Conservation (phyloP, 2,888 invertebrate genomes). For the Pantelozetes paolii region DNA sequence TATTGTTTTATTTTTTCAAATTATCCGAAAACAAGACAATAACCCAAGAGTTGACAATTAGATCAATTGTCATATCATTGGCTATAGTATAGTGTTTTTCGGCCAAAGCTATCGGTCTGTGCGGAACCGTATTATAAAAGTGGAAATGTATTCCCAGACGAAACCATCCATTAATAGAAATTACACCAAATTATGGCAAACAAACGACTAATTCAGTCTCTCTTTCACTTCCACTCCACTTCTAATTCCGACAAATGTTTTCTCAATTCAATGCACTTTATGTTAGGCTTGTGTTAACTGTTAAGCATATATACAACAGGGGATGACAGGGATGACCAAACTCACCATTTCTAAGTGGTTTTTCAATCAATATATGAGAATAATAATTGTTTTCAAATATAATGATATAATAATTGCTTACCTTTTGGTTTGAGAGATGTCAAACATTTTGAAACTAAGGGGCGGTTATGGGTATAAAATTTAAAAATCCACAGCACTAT, state of each 20-base stretch:
- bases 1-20: not conserved
- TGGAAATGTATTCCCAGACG: not conserved
- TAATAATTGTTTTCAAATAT: too few relatives aligned
- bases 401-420: too few relatives aligned
- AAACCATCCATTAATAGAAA: conserved; percentile 26
- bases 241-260: conserved; percentile 25
- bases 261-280: not conserved
- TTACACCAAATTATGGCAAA: conserved; percentile 23
- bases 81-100: not conserved
- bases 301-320: conserved; percentile 18
- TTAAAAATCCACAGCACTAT: too few relatives aligned
- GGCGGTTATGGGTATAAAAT: too few relatives aligned
- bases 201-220: conserved; percentile 21
- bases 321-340: too few relatives aligned
- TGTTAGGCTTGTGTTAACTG: conserved; percentile 1
- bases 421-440: too few relatives aligned
- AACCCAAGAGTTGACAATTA: not conserved
- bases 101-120: too few relatives aligned
- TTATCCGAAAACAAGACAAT: not conserved
- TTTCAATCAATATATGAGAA: too few relatives aligned
- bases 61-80: not conserved
- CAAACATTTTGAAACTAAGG: too few relatives aligned
- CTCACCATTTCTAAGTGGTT: too few relatives aligned
- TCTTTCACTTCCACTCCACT: conserved; percentile 20
- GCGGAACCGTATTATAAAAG: conserved; percentile 25